Evolutionary conservation across 2,888 invertebrate genomes (phyloP), one percentile per base, ranked within the genome.

Genomic region (Punctoribates punctum): DNA sequence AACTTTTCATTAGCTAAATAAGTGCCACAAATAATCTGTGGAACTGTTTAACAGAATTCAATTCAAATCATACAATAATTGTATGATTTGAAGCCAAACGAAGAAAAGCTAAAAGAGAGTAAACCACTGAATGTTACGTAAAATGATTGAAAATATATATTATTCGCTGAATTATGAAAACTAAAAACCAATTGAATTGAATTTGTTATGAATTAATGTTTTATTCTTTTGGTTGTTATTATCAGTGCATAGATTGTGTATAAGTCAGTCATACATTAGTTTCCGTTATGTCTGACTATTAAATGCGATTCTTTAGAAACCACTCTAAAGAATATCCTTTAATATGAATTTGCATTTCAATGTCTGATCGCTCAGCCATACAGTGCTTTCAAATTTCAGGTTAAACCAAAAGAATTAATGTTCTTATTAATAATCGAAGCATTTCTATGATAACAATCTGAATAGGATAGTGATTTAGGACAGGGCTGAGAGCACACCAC

Each of bases 381-480:
- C 5, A 65, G 27, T 27, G 34, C 20, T 65, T 15, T 65, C 34
- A 65, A 27, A 65, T 65, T 34, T 65, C 65, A 65, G 34, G 34
- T 65, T 34, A 65, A 65, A 20, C 54, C 5, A 4, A 65, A 65
- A 17, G 38, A 17, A n/a, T 38, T 34, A 29, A 34, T 38, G 65
- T 38, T 60, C 60, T 60, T 8, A 60, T 60, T 60, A 65, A 15
- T 65, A 65, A 65, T 65, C 17, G 23, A 34, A 65, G n/a, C 65
- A 65, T 65, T 65, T 27, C 20, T 23, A 54, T n/a, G 20, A 23
- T 23, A 54, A n/a, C 54, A 54, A n/a, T 54, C 20, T 54, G 1
- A 54, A 23, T 9, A n/a, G 20, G 8, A 11, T 42, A 42, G 42
- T 42, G 9, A 13, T 42, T 11, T 42, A 42, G 4, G 8, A 8